Evolutionary conservation across 1,140 invertebrate genomes (phyloP), one percentile per base, ranked within the genome.

Genomic region (Chelonus insularis): DNA sequence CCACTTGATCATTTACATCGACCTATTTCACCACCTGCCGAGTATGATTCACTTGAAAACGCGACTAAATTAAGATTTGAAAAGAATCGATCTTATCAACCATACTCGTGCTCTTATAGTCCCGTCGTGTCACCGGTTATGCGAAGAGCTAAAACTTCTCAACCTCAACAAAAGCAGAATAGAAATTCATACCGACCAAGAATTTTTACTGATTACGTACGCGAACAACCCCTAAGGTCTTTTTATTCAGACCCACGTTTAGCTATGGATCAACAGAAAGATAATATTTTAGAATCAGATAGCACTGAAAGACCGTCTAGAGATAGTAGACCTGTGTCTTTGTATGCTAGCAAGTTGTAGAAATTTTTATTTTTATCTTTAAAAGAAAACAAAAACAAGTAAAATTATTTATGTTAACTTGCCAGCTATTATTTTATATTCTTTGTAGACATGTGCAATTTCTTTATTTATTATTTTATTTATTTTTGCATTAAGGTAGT

Each of bases 161-260:
- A 48, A 39, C 25, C 29, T 20, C 20, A 41, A 14, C 59, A 20
- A 66, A 56, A 57, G 59, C 67, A 65, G 12, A 65, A 67, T 32
- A 65, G 69, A 62, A 69, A 63, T 58, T 67, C 70, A 8, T 69
- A 62, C 21, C 72, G 72, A 50, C 73, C 73, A 4, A 58, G 76
- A 55, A 23, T 78, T 16, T 75, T 74, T 23, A 74, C 71, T 20
- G 76, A 78, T 59, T 67, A 75, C 32, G 66, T 78, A 2, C 71
- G 76, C 41, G 75, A 78, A 34, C 71, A 73, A 9, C 69, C 73
- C 0, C 62, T 78, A 12, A 68, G 75, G 34, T 75, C 76, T 1
- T 78, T 72, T 61, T 71, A 78, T 25, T 78, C 76, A 9, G 76
- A 78, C 60, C 76, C 76, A 11, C 70, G 72, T 63, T 62, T 78